Conservation (phyloP, 2,113 vertebrate genomes). For the Lepus timidus region DNA sequence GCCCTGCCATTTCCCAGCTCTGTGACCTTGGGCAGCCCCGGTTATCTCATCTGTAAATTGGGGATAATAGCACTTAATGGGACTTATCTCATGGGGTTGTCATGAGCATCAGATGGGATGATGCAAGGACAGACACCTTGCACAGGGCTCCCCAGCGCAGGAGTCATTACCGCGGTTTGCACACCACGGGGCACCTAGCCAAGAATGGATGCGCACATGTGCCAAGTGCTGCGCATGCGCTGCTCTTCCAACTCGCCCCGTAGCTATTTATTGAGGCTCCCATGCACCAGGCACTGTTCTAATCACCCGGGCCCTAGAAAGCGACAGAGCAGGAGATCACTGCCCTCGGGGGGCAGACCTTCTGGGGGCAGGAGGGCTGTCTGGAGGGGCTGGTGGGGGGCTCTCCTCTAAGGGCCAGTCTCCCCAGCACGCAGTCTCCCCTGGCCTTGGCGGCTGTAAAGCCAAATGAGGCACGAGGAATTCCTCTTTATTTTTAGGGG, state of each 20-base stretch:
- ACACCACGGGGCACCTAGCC: not conserved
- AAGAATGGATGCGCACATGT: not conserved
- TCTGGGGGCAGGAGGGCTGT: not conserved
- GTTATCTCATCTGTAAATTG: conserved; percentile 69
- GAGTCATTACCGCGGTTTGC: not conserved
- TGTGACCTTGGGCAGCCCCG: conserved; percentile 65
- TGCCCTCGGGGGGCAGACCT: not conserved
- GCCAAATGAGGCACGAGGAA: accelerated
- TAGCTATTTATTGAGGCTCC: not conserved
- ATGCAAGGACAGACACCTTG: not conserved
- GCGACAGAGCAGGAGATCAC: not conserved
- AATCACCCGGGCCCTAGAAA: not conserved
- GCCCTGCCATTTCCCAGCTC: conserved; percentile 24
- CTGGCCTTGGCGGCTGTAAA: not conserved
- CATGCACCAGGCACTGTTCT: not conserved
- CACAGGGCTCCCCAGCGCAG: not conserved
- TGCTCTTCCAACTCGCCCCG: not conserved
- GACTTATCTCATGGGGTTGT: conserved; percentile 64
- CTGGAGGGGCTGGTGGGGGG: not conserved
- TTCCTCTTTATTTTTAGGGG: not conserved
- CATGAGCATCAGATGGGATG: not conserved
- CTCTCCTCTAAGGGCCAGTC: not conserved
- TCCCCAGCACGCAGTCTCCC: not conserved
- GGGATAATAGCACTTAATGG: conserved; percentile 67
- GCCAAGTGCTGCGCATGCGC: accelerated